Evolutionary conservation across 2,888 invertebrate species (phyloP), one percentile per base, ranked within the genome.

Genomic region (Trilocha varians): DNA sequence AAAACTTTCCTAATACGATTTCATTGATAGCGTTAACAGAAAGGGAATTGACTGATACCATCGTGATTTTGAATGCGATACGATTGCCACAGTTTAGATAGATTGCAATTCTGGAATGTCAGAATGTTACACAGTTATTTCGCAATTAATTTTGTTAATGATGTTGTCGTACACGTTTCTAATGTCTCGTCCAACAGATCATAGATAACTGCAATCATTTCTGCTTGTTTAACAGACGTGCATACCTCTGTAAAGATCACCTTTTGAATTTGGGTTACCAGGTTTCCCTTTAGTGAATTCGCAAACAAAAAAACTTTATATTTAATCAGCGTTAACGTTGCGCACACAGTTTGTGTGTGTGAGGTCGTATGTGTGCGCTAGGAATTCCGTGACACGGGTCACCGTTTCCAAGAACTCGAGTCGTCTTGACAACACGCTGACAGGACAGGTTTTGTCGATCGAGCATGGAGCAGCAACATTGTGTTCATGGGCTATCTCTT

Each of bases 341-440:
- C 16, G 35, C 36, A 16, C 35, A 35, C n/a, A 15, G 32, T 14
- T 11, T 34, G 38, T 64, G 58, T 53, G 53, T 49, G 59, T 62
- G 57, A 59, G 66, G 61, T 57, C 48, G 55, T 45, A 52, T 70
- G 73, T 78, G 77, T 76, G 78, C 56, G 67, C 64, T 64, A 83
- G 85, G 84, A 85, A 84, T 85, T 85, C 86, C 85, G 78, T 84
- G 85, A 84, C 85, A 84, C 77, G 73, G 85, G 83, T 85, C 85
- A 84, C 83, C 72, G 72, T 84, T 85, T 85, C 85, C 74, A 65
- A 83, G 85, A 85, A 85, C 75, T 71, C 75, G 72, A 72, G 74
- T 80, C 72, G 83, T 80, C 83, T 83, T 84, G 84, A 85, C 74
- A 78, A 80, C 73, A 77, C 78, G 80, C 74, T 85, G 85, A 85